Evolutionary conservation across 64 coral and sea anemone species (phyloP).

Genomic region (Montipora sp.): DNA sequence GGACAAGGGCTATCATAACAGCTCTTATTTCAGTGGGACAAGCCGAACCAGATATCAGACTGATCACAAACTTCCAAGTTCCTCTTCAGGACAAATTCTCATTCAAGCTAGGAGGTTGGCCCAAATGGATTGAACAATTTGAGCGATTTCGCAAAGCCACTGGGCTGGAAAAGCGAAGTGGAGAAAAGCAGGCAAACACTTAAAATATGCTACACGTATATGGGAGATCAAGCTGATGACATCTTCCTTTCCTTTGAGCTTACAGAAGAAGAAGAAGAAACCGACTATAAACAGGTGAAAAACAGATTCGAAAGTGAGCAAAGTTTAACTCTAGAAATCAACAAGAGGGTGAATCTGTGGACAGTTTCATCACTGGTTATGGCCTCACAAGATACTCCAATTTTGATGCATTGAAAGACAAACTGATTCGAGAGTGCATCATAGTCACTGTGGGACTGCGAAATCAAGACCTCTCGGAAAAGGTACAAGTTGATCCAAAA

Average conservation of each 20-base stretch:
- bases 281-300: slow-evolving; percentile 11
- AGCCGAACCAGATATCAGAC: too few relatives aligned
- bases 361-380: slow-evolving; percentile 54
- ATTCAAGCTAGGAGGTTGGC: slow-evolving; percentile 24
- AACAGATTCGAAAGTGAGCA: slow-evolving; percentile 25
- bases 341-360: slow-evolving; percentile 33
- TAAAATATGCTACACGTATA: slow-evolving; percentile 34
- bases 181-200: slow-evolving; percentile 34
- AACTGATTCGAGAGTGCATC: slow-evolving; percentile 35
- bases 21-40: too few relatives aligned
- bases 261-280: slow-evolving; percentile 22
- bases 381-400: slow-evolving; percentile 38
- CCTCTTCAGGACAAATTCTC: neutral
- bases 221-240: slow-evolving; percentile 61
- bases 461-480: slow-evolving; percentile 42
- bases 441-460: slow-evolving; percentile 11
- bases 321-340: slow-evolving; percentile 64
- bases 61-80: too few relatives aligned
- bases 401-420: slow-evolving; percentile 21
- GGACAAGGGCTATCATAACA: too few relatives aligned
- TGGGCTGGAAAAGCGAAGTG: neutral
- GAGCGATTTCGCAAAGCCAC: slow-evolving; percentile 12
- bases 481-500: slow-evolving; percentile 55
- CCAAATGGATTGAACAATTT: slow-evolving; percentile 21
- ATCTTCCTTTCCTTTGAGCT: slow-evolving; percentile 29